Percentiles rank a stretch among this genome's conserved stretches.
These are phyloP conservation scores for Neoseiulus cucumeris DNA, from an alignment of 1,140 invertebrate genomes.

Conservation along the genomic window DNA sequence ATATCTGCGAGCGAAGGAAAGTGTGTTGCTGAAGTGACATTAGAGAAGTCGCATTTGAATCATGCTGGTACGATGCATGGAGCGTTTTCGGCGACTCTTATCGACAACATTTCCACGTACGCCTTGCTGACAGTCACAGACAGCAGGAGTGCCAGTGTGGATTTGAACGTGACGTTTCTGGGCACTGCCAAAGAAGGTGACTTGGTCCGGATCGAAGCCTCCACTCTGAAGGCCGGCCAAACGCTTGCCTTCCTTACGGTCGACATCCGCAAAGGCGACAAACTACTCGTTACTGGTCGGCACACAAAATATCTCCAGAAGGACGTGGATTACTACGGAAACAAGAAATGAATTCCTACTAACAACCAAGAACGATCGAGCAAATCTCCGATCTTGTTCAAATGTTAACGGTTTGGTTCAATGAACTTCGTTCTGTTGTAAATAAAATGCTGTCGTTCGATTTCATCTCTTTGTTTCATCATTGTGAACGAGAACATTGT, in stretches of 20 bases:
- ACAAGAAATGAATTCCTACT: background rate
- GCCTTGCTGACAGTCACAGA: conserved; percentile 45
- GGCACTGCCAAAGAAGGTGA: conserved; percentile 52
- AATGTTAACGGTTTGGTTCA: background rate
- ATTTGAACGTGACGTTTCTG: conserved; percentile 45
- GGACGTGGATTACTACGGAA: background rate
- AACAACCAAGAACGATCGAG: background rate
- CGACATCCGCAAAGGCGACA: conserved; percentile 46
- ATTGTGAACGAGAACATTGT: too few relatives aligned
- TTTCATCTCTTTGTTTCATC: too few relatives aligned
- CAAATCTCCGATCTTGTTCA: background rate
- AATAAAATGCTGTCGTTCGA: too few relatives aligned
- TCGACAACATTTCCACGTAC: conserved; percentile 61
- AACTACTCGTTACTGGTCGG: conserved; percentile 48
- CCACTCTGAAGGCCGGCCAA: conserved; percentile 50
- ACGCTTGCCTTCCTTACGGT: conserved; percentile 59
- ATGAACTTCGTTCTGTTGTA: too few relatives aligned
- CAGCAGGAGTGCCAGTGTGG: conserved; percentile 45
- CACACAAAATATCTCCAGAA: conserved; percentile 50
- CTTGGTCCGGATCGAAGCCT: conserved; percentile 52
- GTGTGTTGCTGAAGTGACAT: conserved; percentile 49
- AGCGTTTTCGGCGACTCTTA: conserved; percentile 53
- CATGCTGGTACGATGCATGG: conserved; percentile 52
- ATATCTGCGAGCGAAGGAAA: conserved; percentile 32
- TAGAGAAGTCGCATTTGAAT: conserved; percentile 55